phyloP scores from a whole-genome alignment of 1,140 invertebrate species.

The Cydia amplana region DNA sequence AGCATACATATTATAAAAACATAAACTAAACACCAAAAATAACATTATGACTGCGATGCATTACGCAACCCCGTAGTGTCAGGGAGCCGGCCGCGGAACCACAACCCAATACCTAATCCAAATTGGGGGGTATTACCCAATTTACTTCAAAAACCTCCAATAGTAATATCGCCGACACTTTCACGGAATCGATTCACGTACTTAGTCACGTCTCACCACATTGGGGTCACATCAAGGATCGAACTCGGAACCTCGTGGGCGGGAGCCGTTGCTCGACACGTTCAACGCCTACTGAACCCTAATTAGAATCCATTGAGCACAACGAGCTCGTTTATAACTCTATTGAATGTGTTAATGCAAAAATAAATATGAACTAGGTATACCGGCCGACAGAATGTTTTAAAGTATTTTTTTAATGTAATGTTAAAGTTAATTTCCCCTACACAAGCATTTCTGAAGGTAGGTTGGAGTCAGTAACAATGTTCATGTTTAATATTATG shows the following conservation, averaged over 20 bases:
- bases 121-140: neutral
- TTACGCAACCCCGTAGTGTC: too few species aligned
- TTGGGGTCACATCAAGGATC: constrained; percentile 32
- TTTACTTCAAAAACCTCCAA: neutral
- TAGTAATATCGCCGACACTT: neutral
- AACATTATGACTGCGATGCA: too few species aligned
- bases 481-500: too few species aligned
- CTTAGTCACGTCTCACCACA: constrained; percentile 21
- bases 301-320: constrained; percentile 35
- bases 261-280: constrained; percentile 22
- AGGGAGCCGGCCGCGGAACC: too few species aligned
- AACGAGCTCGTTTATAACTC: neutral
- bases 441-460: too few species aligned
- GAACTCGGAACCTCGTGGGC: constrained; percentile 25
- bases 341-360: neutral
- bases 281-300: constrained; percentile 32
- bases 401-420: too few species aligned
- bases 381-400: neutral
- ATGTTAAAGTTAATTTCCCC: too few species aligned
- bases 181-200: constrained; percentile 3
- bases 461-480: too few species aligned
- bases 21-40: too few species aligned
- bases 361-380: neutral
- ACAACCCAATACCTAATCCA: too few species aligned
- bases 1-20: too few species aligned